These are phyloP conservation scores for Andrena flavipes DNA, from an alignment of 2,888 invertebrate genomes.

Conservation along the genomic window DNA sequence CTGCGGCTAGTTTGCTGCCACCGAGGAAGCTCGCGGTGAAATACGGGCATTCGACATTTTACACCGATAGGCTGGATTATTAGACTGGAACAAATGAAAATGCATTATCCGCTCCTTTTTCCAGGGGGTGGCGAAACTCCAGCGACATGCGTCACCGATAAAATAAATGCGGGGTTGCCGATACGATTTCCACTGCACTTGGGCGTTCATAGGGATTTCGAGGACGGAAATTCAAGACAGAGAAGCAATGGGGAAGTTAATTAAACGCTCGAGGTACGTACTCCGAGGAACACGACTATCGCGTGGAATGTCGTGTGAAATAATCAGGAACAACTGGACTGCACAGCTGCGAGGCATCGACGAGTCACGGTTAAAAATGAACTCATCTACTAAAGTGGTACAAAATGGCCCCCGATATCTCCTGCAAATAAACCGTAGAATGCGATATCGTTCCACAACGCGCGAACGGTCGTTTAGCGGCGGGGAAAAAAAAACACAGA, in stretches of 20 bases:
- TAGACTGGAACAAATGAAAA: conserved; percentile 48
- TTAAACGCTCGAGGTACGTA: not conserved
- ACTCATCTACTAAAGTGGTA: too few relatives aligned
- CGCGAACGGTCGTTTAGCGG: not conserved
- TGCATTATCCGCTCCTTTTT: conserved; percentile 3
- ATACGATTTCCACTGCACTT: not conserved
- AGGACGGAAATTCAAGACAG: not conserved
- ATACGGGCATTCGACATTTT: conserved; percentile 32
- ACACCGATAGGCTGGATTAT: conserved; percentile 26
- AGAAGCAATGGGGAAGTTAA: not conserved
- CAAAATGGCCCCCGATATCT: not conserved
- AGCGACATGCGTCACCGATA: conserved; percentile 21
- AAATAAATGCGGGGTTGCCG: conserved; percentile 26
- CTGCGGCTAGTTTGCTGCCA: not conserved
- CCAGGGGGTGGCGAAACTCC: not conserved
- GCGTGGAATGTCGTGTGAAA: too few relatives aligned
- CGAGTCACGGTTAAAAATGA: too few relatives aligned
- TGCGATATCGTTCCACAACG: not conserved
- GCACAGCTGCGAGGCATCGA: too few relatives aligned
- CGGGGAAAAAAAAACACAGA: not conserved
- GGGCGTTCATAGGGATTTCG: not conserved
- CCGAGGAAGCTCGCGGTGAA: conserved; percentile 23
- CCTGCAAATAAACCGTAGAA: too few relatives aligned
- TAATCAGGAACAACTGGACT: too few relatives aligned
- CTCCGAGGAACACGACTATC: too few relatives aligned